These are phyloP conservation scores for Mobula hypostoma DNA, from an alignment of 2,113 vertebrate genomes.

Conservation along the genomic window DNA sequence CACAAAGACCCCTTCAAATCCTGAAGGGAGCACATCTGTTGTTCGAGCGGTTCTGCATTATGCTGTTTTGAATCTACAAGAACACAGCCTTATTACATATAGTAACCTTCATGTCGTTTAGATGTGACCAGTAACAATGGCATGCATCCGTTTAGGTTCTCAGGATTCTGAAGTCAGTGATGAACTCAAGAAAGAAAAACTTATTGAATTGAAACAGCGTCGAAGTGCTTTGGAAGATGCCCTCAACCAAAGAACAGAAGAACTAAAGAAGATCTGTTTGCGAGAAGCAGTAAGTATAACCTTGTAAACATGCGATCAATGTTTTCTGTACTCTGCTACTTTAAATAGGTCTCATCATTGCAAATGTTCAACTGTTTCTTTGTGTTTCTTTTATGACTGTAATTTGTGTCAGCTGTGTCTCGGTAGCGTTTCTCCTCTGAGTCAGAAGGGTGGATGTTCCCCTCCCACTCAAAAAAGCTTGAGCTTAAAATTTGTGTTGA, in stretches of 20 bases:
- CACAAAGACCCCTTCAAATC: background rate
- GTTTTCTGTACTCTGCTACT: background rate
- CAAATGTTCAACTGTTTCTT: background rate
- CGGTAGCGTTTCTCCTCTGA: background rate
- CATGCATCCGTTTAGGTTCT: slow-evolving; percentile 64
- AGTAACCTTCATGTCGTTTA: background rate
- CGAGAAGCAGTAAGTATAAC: slow-evolving; percentile 81
- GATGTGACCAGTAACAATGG: background rate
- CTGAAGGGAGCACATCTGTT: background rate
- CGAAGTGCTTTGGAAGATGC: slow-evolving; percentile 76
- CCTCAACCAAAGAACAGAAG: slow-evolving; percentile 75
- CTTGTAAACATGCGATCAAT: background rate
- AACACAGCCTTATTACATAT: background rate
- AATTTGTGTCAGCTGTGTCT: background rate
- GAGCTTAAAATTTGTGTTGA: background rate
- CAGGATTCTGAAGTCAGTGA: slow-evolving; percentile 82
- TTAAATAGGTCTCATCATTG: background rate
- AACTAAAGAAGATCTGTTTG: slow-evolving; percentile 85
- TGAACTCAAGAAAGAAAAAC: slow-evolving; percentile 88
- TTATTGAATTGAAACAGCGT: slow-evolving; percentile 80
- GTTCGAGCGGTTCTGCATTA: background rate
- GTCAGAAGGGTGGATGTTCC: background rate
- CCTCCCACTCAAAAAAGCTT: no score
- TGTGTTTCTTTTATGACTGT: background rate
- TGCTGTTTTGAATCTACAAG: background rate